Percentiles rank a stretch among this genome's conserved stretches.
phyloP scores from a whole-genome alignment of 2,797 vertebrate species.

The Carcharodon carcharias region DNA sequence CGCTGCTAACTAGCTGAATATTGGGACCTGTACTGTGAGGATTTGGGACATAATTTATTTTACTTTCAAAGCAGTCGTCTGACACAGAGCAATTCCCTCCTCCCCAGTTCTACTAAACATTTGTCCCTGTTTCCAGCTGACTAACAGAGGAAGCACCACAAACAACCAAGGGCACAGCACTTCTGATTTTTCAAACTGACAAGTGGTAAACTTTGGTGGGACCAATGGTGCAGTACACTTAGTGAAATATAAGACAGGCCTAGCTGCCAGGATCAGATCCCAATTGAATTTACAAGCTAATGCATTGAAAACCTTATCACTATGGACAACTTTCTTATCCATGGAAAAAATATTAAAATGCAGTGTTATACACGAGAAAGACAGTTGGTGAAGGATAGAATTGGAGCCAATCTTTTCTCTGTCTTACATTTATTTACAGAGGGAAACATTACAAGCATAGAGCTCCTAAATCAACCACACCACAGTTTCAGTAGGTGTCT shows the following conservation, averaged over 20 bases:
- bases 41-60: neutral
- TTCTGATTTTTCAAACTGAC: neutral
- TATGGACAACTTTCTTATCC: neutral
- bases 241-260: neutral
- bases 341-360: neutral
- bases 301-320: neutral
- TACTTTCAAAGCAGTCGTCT: neutral
- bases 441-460: too few relatives aligned
- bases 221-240: neutral
- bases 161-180: neutral
- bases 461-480: too few relatives aligned
- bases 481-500: too few relatives aligned
- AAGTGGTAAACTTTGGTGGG: neutral
- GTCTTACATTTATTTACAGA: too few relatives aligned
- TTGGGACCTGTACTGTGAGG: neutral
- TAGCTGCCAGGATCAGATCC: neutral
- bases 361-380: too few relatives aligned
- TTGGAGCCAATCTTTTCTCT: too few relatives aligned
- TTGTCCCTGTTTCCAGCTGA: neutral
- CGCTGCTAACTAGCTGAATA: neutral
- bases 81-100: neutral
- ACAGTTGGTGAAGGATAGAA: too few relatives aligned
- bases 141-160: neutral
- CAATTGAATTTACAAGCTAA: neutral
- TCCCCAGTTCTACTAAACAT: neutral